phyloP scores from a whole-genome alignment of 2,888 invertebrate species.

The Eristalis tenax region DNA sequence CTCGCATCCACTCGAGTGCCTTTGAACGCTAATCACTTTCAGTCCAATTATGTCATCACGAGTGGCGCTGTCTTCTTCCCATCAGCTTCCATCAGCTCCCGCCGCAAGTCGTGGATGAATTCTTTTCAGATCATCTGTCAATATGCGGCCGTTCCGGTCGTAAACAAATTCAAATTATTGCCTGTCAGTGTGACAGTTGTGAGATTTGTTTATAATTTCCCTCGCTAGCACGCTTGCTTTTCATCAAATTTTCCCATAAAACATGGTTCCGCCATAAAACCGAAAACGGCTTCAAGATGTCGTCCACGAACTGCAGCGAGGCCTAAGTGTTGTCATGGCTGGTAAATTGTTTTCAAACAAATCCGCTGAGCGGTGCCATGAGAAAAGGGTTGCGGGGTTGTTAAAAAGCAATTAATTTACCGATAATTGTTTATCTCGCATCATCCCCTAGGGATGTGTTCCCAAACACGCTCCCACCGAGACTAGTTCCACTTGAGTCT shows the following conservation, averaged over 20 bases:
- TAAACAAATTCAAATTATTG: neutral
- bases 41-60: neutral
- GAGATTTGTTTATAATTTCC: neutral
- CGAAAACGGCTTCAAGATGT: conserved; percentile 42
- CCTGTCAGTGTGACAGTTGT: neutral
- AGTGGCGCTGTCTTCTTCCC: neutral
- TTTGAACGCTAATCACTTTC: neutral
- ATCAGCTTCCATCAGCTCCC: neutral
- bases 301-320: neutral
- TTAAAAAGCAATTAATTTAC: conserved; percentile 45
- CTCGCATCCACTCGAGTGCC: neutral
- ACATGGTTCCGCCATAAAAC: conserved; percentile 24
- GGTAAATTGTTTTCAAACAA: conserved; percentile 50
- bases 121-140: neutral
- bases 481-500: conserved; percentile 23
- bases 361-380: conserved; percentile 21
- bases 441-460: conserved; percentile 36
- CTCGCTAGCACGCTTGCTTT: neutral
- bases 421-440: conserved; percentile 35
- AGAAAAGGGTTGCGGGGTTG: conserved; percentile 39
- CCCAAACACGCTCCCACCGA: neutral
- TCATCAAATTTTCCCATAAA: conserved; percentile 10
- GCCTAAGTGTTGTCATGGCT: conserved; percentile 36
- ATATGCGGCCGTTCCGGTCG: neutral
- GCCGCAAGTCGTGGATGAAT: neutral